Base-by-base conservation (phyloP, 2,888 invertebrate genomes). In the Sepioteuthis lessoniana region DNA sequence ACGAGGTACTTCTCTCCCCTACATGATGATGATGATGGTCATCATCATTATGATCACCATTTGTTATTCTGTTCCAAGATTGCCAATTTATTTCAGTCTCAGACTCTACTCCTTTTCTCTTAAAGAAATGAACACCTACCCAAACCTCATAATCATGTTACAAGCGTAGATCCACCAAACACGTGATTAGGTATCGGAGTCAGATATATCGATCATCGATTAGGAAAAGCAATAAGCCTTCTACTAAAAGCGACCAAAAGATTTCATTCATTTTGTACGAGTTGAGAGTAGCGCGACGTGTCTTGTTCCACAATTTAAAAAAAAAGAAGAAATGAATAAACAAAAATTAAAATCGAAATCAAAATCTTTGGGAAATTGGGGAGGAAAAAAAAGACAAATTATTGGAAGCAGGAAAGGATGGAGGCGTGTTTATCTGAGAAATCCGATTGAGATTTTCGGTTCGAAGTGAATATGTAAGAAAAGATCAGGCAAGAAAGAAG, bases 161-260 rank as follows among this genome's bases (percentile, higher is more conserved):
- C 76, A 19, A 35, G n/a, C 76, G n/a, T 3, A 35, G 76, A 76
- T 76, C n/a, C 21, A 5, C 76, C n/a, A 76, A 76, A 76, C n/a
- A 76, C n/a, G 76, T 76, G 76, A 76, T 76, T 76, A 76, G 13
- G n/a, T n/a, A 76, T 76, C n/a, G 76, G n/a, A 76, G n/a, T 76
- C 76, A n/a, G 76, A 76, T 76, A 76, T n/a, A 76, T 76, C 76
- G 76, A 76, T 76, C n/a, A n/a, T 76, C n/a, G 76, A 76, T 76
- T 76, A 76, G 76, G 16, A n/a, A 76, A 76, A 16, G n/a, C 76
- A 76, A 76, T 76, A 76, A 76, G n/a, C n/a, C 76, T 76, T 76
- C n/a, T n/a, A 4, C 76, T 10, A n/a, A n/a, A n/a, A 42, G 16
- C 76, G 76, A 76, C n/a, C 76, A 19, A n/a, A 76, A 76, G 55